phyloP scores from a whole-genome alignment of 2,888 invertebrate species.

The Aleiodes testaceus region DNA sequence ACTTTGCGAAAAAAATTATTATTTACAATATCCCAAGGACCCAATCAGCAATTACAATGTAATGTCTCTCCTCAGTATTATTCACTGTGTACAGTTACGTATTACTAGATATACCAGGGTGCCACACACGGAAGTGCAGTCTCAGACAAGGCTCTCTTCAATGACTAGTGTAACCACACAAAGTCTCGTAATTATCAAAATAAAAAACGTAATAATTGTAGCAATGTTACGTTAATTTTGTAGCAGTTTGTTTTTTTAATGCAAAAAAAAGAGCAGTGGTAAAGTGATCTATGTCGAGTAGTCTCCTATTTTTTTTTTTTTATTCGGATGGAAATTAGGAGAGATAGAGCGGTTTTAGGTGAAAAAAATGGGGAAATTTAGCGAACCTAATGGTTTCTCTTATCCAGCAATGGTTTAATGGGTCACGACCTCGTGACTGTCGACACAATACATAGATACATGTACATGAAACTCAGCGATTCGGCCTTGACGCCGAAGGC shows the following conservation, averaged over 20 bases:
- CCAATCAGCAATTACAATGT: constrained; percentile 27
- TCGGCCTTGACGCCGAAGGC: constrained; percentile 43
- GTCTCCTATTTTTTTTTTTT: too few relatives aligned
- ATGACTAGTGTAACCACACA: constrained; percentile 63
- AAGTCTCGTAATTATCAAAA: constrained; percentile 29
- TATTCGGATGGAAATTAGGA: too few relatives aligned
- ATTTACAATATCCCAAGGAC: constrained; percentile 30
- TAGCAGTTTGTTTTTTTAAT: too few relatives aligned
- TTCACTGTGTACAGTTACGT: constrained; percentile 20
- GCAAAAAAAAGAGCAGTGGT: too few relatives aligned
- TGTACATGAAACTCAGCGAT: neutral
- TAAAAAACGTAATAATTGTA: neutral
- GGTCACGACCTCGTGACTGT: constrained; percentile 50
- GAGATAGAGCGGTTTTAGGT: neutral
- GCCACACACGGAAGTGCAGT: constrained; percentile 69
- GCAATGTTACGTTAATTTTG: too few relatives aligned
- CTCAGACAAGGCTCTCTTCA: constrained; percentile 67
- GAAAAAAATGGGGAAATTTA: neutral
- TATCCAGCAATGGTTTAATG: constrained; percentile 49
- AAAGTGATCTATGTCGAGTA: too few relatives aligned
- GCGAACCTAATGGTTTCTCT: constrained; percentile 40
- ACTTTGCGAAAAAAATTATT: constrained; percentile 41
- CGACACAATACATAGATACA: constrained; percentile 38
- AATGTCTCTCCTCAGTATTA: constrained; percentile 21
- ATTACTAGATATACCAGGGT: constrained; percentile 53